phyloP scores from a whole-genome alignment of 1,140 invertebrate genomes.

The Diprion similis region DNA sequence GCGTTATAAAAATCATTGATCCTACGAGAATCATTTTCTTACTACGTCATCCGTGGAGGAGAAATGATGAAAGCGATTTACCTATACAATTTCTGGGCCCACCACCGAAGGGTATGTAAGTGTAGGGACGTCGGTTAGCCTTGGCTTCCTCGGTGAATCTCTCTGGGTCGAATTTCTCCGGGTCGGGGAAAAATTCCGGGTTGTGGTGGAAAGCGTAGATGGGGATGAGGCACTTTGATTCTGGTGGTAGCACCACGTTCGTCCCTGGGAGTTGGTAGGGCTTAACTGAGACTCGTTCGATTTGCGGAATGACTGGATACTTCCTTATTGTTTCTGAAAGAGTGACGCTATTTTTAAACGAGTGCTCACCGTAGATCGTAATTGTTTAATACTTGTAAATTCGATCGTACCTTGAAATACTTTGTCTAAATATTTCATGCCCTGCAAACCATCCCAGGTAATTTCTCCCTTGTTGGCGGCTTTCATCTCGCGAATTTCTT shows the following conservation, averaged over 20 bases:
- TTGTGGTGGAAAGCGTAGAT: conserved; percentile 70
- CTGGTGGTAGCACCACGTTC: conserved; percentile 58
- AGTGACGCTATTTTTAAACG: too few species aligned
- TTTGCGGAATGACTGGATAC: conserved; percentile 63
- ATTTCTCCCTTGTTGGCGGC: conserved; percentile 30
- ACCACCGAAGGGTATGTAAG: conserved; percentile 67
- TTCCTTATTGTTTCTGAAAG: conserved; percentile 65
- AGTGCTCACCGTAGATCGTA: too few species aligned
- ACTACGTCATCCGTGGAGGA: too few species aligned
- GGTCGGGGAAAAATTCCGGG: conserved; percentile 68
- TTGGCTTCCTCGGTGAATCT: conserved; percentile 66
- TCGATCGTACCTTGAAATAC: conserved; percentile 48
- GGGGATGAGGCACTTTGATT: conserved; percentile 62
- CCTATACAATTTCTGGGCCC: conserved; percentile 66
- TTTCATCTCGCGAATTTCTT: conserved; percentile 57
- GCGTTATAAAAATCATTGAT: too few species aligned
- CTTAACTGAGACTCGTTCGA: conserved; percentile 60
- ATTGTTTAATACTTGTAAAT: too few species aligned
- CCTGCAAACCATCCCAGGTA: conserved; percentile 51
- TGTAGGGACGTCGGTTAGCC: conserved; percentile 47
- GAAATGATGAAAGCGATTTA: conserved; percentile 23
- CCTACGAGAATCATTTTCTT: too few species aligned
- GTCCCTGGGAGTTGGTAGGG: conserved; percentile 62
- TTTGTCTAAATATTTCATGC: conserved; percentile 59
- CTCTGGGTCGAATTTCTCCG: conserved; percentile 73